Base-by-base conservation (phyloP, 1,140 invertebrate species). In the Drosophila truncata region DNA sequence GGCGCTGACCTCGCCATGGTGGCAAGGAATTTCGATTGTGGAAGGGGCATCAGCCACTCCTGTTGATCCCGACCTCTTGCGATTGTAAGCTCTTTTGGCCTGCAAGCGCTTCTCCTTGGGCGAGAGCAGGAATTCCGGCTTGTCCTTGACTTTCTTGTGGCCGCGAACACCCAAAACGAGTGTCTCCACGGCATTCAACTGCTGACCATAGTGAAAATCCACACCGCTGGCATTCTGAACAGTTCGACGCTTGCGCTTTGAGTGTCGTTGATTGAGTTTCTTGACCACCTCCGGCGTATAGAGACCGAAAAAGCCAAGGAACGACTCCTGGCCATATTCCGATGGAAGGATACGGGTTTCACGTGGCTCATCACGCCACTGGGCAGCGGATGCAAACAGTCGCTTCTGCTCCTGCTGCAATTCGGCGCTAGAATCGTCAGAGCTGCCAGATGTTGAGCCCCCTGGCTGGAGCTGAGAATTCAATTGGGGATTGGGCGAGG, bases 121-220 rank as follows among this genome's bases (percentile, higher is more conserved):
- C 44, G 87, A 91, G 9, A 91, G 49, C 9, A 91, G 67, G 41
- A 91, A 91, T 27, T 91, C 87, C 10, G 69, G 73, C 35, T 86
- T 91, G 25, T 76, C 74, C 75, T 85, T 87, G n/a, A 44, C 49
- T 44, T 80, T 91, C 44, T 88, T 88, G 31, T 87, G 79, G 16
- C 82, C 72, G 27, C 78, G 78, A 2, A 60, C 25, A 14, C 86
- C 82, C 50, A 80, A 39, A 5, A 77, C 74, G n/a, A 55, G n/a
- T 6, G 65, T 66, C 66, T 93, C 92, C 64, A 93, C 67, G 42
- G 69, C 60, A 16, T 63, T 60, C 35, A 90, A 6, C 55, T 88
- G 79, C 27, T 91, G 91, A n/a, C 92, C 92, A 58, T 93, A 93
- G 47, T 92, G 92, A 63, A 87, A 93, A 54, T 91, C 92, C 18